Evolutionary conservation across 2,797 vertebrate genomes (phyloP).

Genomic region (Otolemur crassicaudatus): DNA sequence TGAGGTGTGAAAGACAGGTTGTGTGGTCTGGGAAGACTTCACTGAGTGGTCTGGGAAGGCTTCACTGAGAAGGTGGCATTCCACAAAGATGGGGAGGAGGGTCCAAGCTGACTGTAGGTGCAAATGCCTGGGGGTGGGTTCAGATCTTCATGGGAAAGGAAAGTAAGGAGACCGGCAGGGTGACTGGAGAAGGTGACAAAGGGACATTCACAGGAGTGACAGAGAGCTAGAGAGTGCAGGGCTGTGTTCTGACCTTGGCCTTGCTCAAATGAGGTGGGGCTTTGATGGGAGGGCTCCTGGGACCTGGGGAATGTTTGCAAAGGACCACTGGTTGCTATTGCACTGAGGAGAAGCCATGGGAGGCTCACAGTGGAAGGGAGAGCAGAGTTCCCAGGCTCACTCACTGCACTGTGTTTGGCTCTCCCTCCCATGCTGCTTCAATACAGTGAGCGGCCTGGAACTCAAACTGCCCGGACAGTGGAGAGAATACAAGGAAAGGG

Average conservation of each 20-base stretch:
- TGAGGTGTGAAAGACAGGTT: background rate
- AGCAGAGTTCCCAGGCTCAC: background rate
- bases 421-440: background rate
- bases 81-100: background rate
- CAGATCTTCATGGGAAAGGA: background rate
- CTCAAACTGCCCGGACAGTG: background rate
- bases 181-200: background rate
- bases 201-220: background rate
- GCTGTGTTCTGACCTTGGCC: background rate
- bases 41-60: background rate
- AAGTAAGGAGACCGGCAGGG: background rate
- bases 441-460: background rate
- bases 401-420: background rate
- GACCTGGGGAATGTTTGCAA: background rate
- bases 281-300: background rate
- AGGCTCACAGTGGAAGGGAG: background rate
- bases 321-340: background rate
- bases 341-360: background rate
- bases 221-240: rapidly evolving
- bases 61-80: background rate
- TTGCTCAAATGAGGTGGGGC: background rate
- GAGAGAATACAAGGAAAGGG: background rate
- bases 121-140: background rate
- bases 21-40: background rate
- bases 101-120: too few species aligned